Evolutionary conservation across 2,888 invertebrate species (phyloP), one percentile per base, ranked within the genome.

Genomic region (Chironomus tentans): DNA sequence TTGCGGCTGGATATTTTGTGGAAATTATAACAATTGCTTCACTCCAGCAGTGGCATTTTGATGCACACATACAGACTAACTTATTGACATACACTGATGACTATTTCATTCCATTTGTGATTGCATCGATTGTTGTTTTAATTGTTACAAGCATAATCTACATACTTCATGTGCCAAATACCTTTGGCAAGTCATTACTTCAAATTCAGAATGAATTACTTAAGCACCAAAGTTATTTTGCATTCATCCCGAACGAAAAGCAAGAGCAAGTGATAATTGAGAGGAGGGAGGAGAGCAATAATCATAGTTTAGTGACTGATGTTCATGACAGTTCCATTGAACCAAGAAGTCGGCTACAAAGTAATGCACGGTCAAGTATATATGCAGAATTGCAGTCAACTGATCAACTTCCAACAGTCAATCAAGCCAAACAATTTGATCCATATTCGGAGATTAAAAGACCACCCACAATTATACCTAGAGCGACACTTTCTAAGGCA

Each of bases 171-270:
- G 38, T 73, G 65, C 73, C 73, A 73, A 28, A 61, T 15, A 73
- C 73, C 2, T 47, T 21, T n/a, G 22, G n/a, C 28, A 73, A 46
- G 62, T 73, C 73, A 3, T 62, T 73, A 10, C 22, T 73, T 4
- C 73, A 73, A 65, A 73, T 73, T 65, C 73, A 73, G 46, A 73
- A 73, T 62, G 73, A 62, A 13, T 38, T 73, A 3, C n/a, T 73
- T n/a, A 73, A 73, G n/a, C 50, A 62, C 21, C 28, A 46, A 12
- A 73, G 47, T 18, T 73, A 73, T 47, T 73, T 73, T 65, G 65
- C 62, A 22, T 65, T 73, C 12, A 22, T 18, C 7, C 10, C 38
- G 10, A 38, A 38, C 10, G 38, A 38, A 4, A 38, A 38, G 38
- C 38, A 38, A 38, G 38, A 38, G 10, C 38, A 38, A 38, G 38